Base-by-base conservation (phyloP, 1,140 invertebrate species). In the Camponotus vicinus region DNA sequence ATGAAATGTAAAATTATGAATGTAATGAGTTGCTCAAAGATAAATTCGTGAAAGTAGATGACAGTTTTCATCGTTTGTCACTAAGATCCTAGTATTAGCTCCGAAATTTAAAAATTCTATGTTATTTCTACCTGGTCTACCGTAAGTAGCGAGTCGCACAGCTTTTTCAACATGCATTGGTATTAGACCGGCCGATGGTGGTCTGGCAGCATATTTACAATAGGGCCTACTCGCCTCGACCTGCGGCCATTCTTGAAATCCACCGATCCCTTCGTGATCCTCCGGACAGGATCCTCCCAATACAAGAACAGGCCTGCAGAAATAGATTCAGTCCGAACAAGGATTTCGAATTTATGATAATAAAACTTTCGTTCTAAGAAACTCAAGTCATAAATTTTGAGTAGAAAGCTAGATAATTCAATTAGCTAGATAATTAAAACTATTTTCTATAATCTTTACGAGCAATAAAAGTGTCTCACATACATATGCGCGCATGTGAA, bases 181-280 rank as follows among this genome's bases (percentile, higher is more conserved):
- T 91, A 99, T 99, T 2, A 98, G 95, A 0, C 96, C 94, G 2
- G 97, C 95, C 21, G 96, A 97, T n/a, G 98, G 97, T 5, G 99
- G 98, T 77, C 98, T 96, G 0, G 97, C 98, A 21, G 98, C 96
- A 94, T 99, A 99, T 96, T 99, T 99, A 93, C 98, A 98, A 93
- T 98, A 99, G 3, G 97, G 96, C 67, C 98, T 96, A 82, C 97
- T 97, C 0, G 97, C 95, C 92, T 99, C 98, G 37, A 99, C 98
- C 95, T 99, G 98, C 2, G 97, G 97, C 95, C 97, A 99, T 95
- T 99, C 99, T 95, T 99, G 99, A 93, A 99, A 99, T 8, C 98
- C 98, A 64, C 98, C 99, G 90, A 98, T 97, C 8, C 97, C 98
- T 95, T 99, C 98, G 92, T 99, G 98, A 94, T 99, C 98, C 92